phyloP scores from a whole-genome alignment of 2,113 vertebrate species.

The Echinops telfairi region DNA sequence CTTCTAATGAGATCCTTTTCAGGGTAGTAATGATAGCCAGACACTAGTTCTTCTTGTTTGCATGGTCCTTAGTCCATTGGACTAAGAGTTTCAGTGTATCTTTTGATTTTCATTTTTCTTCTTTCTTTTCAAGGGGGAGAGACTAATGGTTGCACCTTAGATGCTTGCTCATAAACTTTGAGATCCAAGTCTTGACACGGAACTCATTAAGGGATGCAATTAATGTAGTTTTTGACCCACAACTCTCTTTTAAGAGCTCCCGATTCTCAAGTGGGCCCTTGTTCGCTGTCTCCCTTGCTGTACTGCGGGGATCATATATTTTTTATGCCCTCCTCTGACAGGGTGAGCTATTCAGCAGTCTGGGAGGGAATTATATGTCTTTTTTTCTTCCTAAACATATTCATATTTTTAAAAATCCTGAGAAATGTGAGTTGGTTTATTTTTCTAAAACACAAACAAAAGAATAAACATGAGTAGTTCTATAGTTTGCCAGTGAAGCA shows the following conservation, averaged over 20 bases:
- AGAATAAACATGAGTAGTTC: not conserved
- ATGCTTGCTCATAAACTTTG: too few species aligned
- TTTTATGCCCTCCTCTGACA: too few species aligned
- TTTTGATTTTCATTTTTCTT: too few species aligned
- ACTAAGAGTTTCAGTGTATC: too few species aligned
- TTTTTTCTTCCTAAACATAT: conserved; percentile 26
- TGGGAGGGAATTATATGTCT: not conserved
- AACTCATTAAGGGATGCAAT: not conserved
- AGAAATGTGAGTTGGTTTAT: not conserved
- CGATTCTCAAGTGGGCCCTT: not conserved
- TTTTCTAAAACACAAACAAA: not conserved
- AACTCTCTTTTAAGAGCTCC: not conserved
- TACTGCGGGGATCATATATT: not conserved
- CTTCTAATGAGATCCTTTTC: too few species aligned
- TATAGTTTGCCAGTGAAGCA: not conserved
- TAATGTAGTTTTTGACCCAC: not conserved
- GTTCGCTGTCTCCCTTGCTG: not conserved
- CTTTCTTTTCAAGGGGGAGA: too few species aligned
- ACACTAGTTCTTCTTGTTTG: too few species aligned
- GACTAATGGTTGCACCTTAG: too few species aligned
- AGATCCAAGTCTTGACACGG: too few species aligned
- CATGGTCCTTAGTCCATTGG: too few species aligned
- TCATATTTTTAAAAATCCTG: not conserved
- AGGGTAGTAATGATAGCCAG: too few species aligned
- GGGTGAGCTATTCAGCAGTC: too few species aligned